Percentiles rank a stretch among this genome's conserved stretches.
Conservation (phyloP, 2,888 invertebrate genomes). For the Flexamia atlantica region DNA sequence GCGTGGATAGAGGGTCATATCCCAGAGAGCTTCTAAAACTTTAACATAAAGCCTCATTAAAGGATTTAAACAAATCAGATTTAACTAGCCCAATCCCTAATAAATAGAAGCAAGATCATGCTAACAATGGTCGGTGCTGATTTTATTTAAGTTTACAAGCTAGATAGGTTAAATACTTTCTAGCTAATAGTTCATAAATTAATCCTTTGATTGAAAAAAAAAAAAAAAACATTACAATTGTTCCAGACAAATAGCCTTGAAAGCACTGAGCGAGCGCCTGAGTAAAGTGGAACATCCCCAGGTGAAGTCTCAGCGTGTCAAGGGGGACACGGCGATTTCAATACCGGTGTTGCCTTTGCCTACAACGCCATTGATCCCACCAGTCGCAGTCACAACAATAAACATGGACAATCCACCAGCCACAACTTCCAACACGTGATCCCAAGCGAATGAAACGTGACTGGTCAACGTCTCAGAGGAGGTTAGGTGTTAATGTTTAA, state of each 20-base stretch:
- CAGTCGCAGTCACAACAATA: constrained; percentile 51
- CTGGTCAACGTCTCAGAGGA: not conserved
- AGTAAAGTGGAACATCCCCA: constrained; percentile 66
- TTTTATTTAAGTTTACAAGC: too few relatives aligned
- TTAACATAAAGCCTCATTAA: too few relatives aligned
- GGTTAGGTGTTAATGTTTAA: not conserved
- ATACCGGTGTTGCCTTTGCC: constrained; percentile 59
- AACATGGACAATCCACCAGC: constrained; percentile 29
- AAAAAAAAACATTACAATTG: too few relatives aligned
- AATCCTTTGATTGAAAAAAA: too few relatives aligned
- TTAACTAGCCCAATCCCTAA: too few relatives aligned
- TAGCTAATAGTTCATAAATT: too few relatives aligned
- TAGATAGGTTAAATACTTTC: too few relatives aligned
- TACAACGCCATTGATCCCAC: constrained; percentile 58
- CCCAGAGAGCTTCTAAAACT: too few relatives aligned
- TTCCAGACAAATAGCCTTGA: constrained; percentile 95
- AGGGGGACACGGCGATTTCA: constrained; percentile 59
- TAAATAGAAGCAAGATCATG: too few relatives aligned
- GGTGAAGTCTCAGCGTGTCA: constrained; percentile 48
- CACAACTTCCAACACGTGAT: constrained; percentile 10
- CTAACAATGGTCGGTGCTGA: too few relatives aligned
- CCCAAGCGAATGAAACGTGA: not conserved
- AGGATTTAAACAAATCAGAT: too few relatives aligned
- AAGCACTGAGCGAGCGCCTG: constrained; percentile 83
- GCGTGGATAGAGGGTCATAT: too few relatives aligned